Evolutionary conservation across 2,113 vertebrate genomes (phyloP).

Genomic region (Pagrus major): DNA sequence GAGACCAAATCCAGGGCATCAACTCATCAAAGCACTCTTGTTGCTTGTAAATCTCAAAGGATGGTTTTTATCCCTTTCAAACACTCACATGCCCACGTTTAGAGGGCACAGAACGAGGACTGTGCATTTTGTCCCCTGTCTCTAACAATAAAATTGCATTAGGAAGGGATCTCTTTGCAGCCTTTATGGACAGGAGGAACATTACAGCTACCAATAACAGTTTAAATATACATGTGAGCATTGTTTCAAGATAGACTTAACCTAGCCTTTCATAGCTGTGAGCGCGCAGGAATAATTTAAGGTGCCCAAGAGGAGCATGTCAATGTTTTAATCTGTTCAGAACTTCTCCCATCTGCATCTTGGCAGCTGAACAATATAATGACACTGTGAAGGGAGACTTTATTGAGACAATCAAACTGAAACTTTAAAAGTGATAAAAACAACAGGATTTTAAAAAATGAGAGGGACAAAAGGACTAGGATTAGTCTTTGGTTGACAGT

Average conservation of each 20-base stretch:
- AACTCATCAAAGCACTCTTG: not conserved
- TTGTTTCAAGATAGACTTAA: not conserved
- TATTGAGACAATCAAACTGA: not conserved
- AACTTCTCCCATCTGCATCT: not conserved
- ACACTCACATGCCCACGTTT: not conserved
- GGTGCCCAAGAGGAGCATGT: not conserved
- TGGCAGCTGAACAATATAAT: not conserved
- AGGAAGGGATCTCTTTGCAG: not conserved
- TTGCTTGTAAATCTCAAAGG: not conserved
- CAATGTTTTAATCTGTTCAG: not conserved
- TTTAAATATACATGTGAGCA: not conserved
- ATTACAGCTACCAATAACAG: not conserved
- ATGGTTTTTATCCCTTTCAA: not conserved
- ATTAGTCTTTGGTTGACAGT: not conserved
- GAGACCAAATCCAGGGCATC: not conserved
- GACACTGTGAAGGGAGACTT: not conserved
- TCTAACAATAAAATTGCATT: not conserved
- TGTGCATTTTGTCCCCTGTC: not conserved
- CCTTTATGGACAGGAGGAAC: no score
- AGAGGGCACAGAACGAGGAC: not conserved
- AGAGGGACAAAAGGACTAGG: not conserved
- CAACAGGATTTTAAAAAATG: not conserved
- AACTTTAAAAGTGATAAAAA: not conserved
- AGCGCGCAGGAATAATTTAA: not conserved
- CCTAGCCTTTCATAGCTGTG: not conserved